phyloP scores from a whole-genome alignment of 2,113 vertebrate species.

The Xyrauchen texanus region DNA sequence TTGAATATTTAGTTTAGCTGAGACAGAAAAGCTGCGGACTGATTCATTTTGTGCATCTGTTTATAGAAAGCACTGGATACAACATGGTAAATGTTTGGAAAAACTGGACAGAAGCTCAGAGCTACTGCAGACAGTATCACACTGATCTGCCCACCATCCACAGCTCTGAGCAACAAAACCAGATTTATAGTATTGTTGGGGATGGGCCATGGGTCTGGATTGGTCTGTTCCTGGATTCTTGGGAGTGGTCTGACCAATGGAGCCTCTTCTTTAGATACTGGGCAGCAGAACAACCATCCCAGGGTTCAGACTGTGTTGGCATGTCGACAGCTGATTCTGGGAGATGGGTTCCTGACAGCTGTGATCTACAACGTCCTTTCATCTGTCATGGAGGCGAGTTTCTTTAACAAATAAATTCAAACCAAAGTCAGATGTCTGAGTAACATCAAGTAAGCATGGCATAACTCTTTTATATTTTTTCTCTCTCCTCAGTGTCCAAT shows the following conservation, averaged over 20 bases:
- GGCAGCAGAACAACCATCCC: conserved; percentile 16
- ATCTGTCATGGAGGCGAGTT: conserved; percentile 30
- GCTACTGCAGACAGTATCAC: conserved; percentile 15
- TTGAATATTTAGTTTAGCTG: background rate
- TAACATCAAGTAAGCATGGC: too few relatives aligned
- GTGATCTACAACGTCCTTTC: background rate
- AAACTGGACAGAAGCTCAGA: conserved; percentile 27
- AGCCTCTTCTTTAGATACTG: conserved; percentile 32
- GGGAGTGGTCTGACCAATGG: conserved; percentile 41
- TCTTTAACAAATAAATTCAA: background rate
- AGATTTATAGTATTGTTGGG: background rate
- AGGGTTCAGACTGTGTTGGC: background rate
- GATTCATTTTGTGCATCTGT: background rate
- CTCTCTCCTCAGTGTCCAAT: too few relatives aligned
- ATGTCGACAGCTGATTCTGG: background rate
- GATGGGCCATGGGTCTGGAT: background rate
- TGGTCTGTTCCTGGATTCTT: conserved; percentile 32
- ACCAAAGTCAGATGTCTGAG: too few relatives aligned
- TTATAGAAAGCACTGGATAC: background rate
- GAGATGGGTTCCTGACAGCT: conserved; percentile 8
- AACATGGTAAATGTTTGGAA: background rate
- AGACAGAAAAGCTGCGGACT: background rate
- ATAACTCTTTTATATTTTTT: too few relatives aligned
- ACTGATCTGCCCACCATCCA: conserved; percentile 21
- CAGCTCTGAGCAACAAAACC: background rate